Conservation (phyloP, 2,888 invertebrate genomes). For the Acleris sparsana region DNA sequence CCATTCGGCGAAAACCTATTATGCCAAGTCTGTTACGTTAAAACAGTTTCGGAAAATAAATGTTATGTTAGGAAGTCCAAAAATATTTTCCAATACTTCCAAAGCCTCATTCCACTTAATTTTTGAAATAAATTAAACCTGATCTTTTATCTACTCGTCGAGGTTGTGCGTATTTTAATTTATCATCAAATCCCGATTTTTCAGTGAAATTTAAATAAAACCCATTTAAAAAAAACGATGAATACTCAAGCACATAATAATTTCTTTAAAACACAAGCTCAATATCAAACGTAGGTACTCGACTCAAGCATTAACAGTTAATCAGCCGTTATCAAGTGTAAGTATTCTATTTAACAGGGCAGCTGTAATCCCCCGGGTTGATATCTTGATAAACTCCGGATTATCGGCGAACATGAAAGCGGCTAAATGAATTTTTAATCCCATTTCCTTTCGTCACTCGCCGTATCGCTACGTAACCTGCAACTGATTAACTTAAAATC, state of each 20-base stretch:
- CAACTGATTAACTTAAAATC: slow-evolving; percentile 49
- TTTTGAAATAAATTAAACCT: too few relatives aligned
- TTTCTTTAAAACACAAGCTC: slow-evolving; percentile 27
- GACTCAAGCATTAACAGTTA: slow-evolving; percentile 58
- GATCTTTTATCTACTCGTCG: too few relatives aligned
- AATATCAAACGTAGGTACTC: slow-evolving; percentile 38
- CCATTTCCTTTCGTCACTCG: slow-evolving; percentile 68
- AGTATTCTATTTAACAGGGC: slow-evolving; percentile 75
- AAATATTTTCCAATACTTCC: too few relatives aligned
- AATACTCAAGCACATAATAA: slow-evolving; percentile 1
- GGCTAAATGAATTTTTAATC: slow-evolving; percentile 81
- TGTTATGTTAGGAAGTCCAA: too few relatives aligned
- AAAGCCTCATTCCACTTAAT: too few relatives aligned
- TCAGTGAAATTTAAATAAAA: neutral
- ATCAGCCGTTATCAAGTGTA: slow-evolving; percentile 71
- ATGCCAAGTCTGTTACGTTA: too few relatives aligned
- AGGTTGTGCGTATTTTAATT: too few relatives aligned
- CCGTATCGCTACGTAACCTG: slow-evolving; percentile 65
- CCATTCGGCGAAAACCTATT: too few relatives aligned
- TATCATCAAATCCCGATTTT: too few relatives aligned
- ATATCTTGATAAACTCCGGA: slow-evolving; percentile 80
- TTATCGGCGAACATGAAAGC: slow-evolving; percentile 82
- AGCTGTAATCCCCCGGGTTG: slow-evolving; percentile 78
- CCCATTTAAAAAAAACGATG: neutral
- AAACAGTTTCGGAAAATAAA: too few relatives aligned